Percentiles rank a stretch among this genome's conserved stretches.
These are phyloP conservation scores for Octopus bimaculoides DNA, from an alignment of 1,140 invertebrate genomes.

Conservation along the genomic window DNA sequence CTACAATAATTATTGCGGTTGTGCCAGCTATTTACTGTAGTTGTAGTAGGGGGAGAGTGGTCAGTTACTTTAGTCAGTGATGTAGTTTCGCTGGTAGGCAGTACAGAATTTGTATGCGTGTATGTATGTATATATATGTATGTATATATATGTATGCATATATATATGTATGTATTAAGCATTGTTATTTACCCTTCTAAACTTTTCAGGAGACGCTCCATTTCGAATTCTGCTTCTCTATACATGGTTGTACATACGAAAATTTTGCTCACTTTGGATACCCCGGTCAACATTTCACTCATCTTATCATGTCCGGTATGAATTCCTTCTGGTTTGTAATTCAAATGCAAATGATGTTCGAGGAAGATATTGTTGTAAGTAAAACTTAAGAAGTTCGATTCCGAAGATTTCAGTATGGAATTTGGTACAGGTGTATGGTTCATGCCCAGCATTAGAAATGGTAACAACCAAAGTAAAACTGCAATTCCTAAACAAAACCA, in stretches of 20 bases:
- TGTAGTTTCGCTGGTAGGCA: too few relatives aligned
- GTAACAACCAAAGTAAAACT: slow-evolving; percentile 18
- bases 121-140: too few relatives aligned
- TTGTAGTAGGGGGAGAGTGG: too few relatives aligned
- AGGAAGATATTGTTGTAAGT: slow-evolving; percentile 25
- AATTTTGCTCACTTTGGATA: slow-evolving; percentile 24
- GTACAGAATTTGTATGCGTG: too few relatives aligned
- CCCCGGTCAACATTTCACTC: too few relatives aligned
- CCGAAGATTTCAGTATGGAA: slow-evolving; percentile 21
- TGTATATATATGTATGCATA: too few relatives aligned
- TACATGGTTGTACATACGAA: slow-evolving; percentile 48
- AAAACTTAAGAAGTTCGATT: slow-evolving; percentile 21
- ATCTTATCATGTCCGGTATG: background rate
- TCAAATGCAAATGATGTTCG: slow-evolving; percentile 26
- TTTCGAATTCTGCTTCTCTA: slow-evolving; percentile 36
- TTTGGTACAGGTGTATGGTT: slow-evolving; percentile 17
- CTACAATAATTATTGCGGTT: too few relatives aligned
- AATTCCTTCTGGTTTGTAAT: slow-evolving; percentile 20
- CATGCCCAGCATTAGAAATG: too few relatives aligned
- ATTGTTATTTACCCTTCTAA: slow-evolving; percentile 11
- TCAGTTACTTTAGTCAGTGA: too few relatives aligned
- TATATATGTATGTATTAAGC: too few relatives aligned
- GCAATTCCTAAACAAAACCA: slow-evolving; percentile 15
- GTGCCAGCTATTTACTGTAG: too few relatives aligned
- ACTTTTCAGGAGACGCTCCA: slow-evolving; percentile 37